Evolutionary conservation across 53 echinoderm and acorn worm species (phyloP).

Genomic region (Hippasteria phrygiana): DNA sequence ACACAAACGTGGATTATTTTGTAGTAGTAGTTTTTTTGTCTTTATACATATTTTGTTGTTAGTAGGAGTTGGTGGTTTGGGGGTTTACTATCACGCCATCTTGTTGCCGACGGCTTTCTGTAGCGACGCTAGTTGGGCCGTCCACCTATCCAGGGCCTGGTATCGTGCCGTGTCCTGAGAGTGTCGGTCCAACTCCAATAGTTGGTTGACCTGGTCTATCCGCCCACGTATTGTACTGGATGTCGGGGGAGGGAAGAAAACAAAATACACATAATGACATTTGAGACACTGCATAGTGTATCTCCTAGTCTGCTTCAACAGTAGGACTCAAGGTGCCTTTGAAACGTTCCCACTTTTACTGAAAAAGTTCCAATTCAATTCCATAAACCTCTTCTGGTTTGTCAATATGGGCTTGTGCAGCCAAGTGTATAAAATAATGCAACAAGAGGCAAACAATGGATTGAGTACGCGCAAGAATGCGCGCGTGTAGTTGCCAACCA

Average conservation of each 20-base stretch:
- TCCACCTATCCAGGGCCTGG: slow-evolving; percentile 96
- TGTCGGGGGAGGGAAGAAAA: background rate
- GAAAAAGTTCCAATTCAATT: too few relatives aligned
- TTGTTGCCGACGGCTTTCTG: slow-evolving; percentile 99
- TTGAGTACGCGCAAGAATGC: too few relatives aligned
- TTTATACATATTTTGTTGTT: slow-evolving; percentile 31
- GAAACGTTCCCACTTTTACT: too few relatives aligned
- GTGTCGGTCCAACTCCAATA: slow-evolving; percentile 92
- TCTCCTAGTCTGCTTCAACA: too few relatives aligned
- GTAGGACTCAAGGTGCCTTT: too few relatives aligned
- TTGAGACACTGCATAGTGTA: too few relatives aligned
- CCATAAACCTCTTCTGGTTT: too few relatives aligned
- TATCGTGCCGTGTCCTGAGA: slow-evolving; percentile 93
- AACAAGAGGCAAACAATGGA: too few relatives aligned
- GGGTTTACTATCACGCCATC: slow-evolving; percentile 82
- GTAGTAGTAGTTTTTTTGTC: background rate
- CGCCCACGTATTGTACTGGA: slow-evolving; percentile 96
- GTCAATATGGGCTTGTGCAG: too few relatives aligned
- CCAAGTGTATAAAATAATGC: too few relatives aligned
- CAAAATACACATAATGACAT: background rate
- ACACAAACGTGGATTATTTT: slow-evolving; percentile 3
- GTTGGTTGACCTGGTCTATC: slow-evolving; percentile 99
- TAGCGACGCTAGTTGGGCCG: slow-evolving; percentile 93
- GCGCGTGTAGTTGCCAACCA: too few relatives aligned
- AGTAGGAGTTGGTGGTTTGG: slow-evolving; percentile 12